These are phyloP conservation scores for Mastomys natalensis DNA, from an alignment of 2,113 vertebrate genomes.

Conservation along the genomic window DNA sequence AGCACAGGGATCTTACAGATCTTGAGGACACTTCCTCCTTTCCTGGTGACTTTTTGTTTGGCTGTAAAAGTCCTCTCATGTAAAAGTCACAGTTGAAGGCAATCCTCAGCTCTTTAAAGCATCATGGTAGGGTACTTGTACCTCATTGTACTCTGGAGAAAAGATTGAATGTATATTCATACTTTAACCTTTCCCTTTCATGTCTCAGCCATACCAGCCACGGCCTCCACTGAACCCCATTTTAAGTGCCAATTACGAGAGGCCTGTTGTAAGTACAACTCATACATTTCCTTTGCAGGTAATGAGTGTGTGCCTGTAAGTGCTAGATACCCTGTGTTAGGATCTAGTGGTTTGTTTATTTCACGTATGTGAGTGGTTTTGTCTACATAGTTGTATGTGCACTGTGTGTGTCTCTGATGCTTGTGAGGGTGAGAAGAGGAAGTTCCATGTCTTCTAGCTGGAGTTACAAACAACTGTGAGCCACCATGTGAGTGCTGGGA, in stretches of 20 bases:
- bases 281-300: not conserved
- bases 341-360: not conserved
- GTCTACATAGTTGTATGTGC: not conserved
- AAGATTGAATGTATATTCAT: not conserved
- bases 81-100: not conserved
- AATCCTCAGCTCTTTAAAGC: not conserved
- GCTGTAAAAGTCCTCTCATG: not conserved
- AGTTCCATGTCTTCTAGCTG: not conserved
- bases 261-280: conserved; percentile 86
- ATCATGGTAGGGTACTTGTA: not conserved
- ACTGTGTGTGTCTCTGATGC: not conserved
- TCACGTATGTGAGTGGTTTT: not conserved
- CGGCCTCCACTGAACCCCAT: conserved; percentile 77
- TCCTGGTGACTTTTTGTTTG: not conserved
- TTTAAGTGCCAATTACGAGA: conserved; percentile 74
- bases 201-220: conserved; percentile 71
- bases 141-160: not conserved
- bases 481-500: not conserved
- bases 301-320: not conserved
- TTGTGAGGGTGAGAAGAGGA: not conserved
- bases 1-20: not conserved
- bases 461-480: not conserved
- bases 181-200: conserved; percentile 57
- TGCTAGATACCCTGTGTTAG: not conserved
- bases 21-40: not conserved